Percentiles rank a stretch among this genome's conserved stretches.
phyloP scores from a whole-genome alignment of 2,888 invertebrate species.

The Isoperla grammatica region DNA sequence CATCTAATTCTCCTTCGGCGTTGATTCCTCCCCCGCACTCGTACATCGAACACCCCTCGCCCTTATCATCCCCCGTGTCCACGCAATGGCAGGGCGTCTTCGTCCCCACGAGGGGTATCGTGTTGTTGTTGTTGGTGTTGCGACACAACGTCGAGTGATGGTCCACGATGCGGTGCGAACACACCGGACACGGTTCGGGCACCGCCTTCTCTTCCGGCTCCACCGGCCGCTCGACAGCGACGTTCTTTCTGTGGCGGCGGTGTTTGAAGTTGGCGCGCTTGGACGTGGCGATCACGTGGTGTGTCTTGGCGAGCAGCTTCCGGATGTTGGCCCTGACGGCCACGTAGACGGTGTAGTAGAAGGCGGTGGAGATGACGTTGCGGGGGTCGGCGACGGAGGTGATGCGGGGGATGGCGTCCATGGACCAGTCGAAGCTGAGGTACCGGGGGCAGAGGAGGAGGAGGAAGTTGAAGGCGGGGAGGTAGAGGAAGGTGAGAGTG shows the following conservation, averaged over 20 bases:
- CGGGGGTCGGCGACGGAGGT: constrained; percentile 70
- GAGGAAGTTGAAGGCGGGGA: constrained; percentile 86
- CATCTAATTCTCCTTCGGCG: too few species aligned
- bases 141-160: constrained; percentile 65
- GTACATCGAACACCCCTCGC: too few species aligned
- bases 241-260: too few species aligned
- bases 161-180: constrained; percentile 59
- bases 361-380: constrained; percentile 66
- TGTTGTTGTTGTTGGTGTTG: constrained; percentile 66
- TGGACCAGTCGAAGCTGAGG: constrained; percentile 97
- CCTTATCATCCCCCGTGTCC: too few species aligned
- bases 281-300: neutral
- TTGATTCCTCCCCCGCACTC: too few species aligned
- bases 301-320: neutral
- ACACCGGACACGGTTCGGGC: constrained; percentile 54
- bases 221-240: neutral
- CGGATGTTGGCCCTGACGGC: neutral
- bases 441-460: constrained; percentile 80
- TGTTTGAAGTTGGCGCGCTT: neutral
- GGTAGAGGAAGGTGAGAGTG: constrained; percentile 82
- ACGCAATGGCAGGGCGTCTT: constrained; percentile 40
- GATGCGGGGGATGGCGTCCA: constrained; percentile 91
- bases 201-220: neutral
- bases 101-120: constrained; percentile 43
- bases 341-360: constrained; percentile 55